Evolutionary conservation across 2,797 vertebrate species (phyloP).

Genomic region (Phyllotis vaccarum): DNA sequence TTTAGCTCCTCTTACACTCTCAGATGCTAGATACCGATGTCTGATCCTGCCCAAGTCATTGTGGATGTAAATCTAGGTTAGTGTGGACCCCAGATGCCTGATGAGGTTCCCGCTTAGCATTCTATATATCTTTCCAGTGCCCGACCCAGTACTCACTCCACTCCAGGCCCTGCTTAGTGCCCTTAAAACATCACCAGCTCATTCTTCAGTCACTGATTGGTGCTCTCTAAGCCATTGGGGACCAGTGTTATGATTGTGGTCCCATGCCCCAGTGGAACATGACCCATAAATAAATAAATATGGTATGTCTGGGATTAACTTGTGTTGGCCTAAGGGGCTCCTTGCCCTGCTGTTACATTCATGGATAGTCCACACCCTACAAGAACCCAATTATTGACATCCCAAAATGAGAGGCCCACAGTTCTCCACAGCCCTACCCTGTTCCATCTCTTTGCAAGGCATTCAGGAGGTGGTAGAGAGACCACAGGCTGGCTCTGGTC

Average conservation of each 20-base stretch:
- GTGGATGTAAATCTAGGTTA: not conserved
- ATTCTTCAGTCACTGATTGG: not conserved
- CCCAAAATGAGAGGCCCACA: no score
- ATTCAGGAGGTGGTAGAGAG: not conserved
- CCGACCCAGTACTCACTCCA: not conserved
- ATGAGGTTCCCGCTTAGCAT: not conserved
- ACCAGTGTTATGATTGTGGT: not conserved
- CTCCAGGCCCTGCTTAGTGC: not conserved
- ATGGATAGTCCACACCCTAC: not conserved
- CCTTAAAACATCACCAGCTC: not conserved
- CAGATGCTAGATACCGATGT: not conserved
- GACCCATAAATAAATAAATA: not conserved
- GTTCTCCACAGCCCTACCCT: not conserved
- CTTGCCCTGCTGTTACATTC: not conserved
- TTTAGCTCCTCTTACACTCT: not conserved
- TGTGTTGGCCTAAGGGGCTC: not conserved
- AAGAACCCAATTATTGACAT: not conserved
- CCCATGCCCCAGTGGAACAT: not conserved
- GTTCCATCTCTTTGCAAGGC: not conserved
- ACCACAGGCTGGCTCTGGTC: not conserved
- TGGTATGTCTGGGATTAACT: not conserved
- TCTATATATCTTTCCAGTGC: not conserved
- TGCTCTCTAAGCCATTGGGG: not conserved
- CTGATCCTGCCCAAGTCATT: no score
- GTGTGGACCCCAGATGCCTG: not conserved